A percentile compares a stretch with the other conserved stretches of the same genome.
Conservation (phyloP, 1,140 invertebrate genomes). For the Araneus ventricosus region DNA sequence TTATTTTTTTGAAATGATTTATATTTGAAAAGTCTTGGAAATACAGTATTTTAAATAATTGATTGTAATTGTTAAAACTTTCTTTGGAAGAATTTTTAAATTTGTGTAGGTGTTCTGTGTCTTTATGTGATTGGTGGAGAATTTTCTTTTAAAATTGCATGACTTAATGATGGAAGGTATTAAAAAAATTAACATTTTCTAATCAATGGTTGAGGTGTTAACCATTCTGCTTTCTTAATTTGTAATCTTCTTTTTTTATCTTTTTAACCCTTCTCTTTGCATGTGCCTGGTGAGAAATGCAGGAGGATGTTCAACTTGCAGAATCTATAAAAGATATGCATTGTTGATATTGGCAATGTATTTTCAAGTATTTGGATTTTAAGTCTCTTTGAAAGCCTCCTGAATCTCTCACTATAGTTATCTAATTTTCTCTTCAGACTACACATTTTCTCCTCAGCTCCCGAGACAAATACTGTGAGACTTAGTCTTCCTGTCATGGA, state of each 20-base stretch:
- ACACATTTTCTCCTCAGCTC: conserved; percentile 67
- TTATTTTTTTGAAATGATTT: too few relatives aligned
- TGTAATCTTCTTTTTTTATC: conserved; percentile 1
- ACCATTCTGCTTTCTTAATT: background rate
- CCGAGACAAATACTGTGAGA: conserved; percentile 57
- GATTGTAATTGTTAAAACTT: too few relatives aligned
- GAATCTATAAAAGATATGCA: background rate
- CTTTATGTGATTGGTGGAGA: too few relatives aligned
- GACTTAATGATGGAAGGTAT: too few relatives aligned
- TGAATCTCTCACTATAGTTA: conserved; percentile 2
- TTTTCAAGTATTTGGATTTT: too few relatives aligned
- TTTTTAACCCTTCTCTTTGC: conserved; percentile 37
- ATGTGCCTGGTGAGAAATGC: background rate
- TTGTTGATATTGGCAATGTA: background rate
- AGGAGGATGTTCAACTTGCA: background rate
- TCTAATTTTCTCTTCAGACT: conserved; percentile 26
- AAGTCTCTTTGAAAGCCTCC: background rate
- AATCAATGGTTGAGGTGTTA: background rate
- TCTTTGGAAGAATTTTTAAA: too few relatives aligned
- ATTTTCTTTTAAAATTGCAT: too few relatives aligned
- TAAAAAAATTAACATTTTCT: too few relatives aligned
- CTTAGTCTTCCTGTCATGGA: conserved; percentile 76
- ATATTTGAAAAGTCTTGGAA: too few relatives aligned
- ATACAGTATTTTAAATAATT: too few relatives aligned
- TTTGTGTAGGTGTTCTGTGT: too few relatives aligned